Percentiles rank a stretch among this genome's conserved stretches.
phyloP scores from a whole-genome alignment of 2,113 vertebrate species.

The Centropus bengalensis region DNA sequence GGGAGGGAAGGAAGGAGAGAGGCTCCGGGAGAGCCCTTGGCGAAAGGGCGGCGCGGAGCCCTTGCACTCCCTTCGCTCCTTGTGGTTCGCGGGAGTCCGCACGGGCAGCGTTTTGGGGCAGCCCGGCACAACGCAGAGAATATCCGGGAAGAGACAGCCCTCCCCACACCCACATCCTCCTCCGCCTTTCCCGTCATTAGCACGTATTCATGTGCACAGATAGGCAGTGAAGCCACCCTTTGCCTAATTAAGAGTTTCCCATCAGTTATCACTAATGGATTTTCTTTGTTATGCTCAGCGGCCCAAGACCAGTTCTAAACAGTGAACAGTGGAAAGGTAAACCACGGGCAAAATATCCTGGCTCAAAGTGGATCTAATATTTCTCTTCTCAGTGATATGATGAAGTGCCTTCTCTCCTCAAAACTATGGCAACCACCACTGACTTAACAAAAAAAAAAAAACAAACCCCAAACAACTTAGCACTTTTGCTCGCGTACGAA shows the following conservation, averaged over 20 bases:
- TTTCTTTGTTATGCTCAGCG: background rate
- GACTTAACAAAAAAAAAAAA: background rate
- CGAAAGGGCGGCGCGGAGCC: fast-evolving
- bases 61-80: fast-evolving
- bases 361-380: background rate
- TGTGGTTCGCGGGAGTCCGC: fast-evolving
- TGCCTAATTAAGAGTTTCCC: background rate
- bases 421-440: background rate
- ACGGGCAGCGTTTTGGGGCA: fast-evolving
- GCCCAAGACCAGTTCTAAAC: background rate
- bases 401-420: background rate
- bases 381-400: background rate
- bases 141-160: background rate
- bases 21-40: too few relatives aligned
- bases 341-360: background rate
- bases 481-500: background rate
- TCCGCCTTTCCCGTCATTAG: too few relatives aligned
- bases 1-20: too few relatives aligned
- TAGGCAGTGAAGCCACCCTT: background rate
- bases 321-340: background rate
- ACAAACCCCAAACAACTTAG: background rate
- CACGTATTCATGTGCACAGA: fast-evolving
- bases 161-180: too few relatives aligned
- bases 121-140: too few relatives aligned
- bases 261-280: background rate